These are phyloP conservation scores for Drosophila mayri DNA, from an alignment of 1,140 invertebrate genomes.

Conservation along the genomic window DNA sequence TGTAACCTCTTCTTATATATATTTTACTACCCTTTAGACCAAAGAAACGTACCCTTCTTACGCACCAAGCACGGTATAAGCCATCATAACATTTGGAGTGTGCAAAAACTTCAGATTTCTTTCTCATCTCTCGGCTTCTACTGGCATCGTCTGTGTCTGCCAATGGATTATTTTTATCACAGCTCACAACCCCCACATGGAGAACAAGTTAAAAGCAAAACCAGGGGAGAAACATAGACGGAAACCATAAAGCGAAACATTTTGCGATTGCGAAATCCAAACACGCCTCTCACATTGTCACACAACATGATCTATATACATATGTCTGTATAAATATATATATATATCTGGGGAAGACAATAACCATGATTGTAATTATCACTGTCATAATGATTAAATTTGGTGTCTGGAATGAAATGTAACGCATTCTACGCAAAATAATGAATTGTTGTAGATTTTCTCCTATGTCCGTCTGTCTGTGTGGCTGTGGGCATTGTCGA, in stretches of 20 bases:
- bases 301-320: slow-evolving; percentile 63
- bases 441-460: slow-evolving; percentile 54
- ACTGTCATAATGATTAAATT: slow-evolving; percentile 58
- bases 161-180: slow-evolving; percentile 52
- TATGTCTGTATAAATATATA: neutral
- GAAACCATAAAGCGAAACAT: slow-evolving; percentile 55
- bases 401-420: slow-evolving; percentile 50
- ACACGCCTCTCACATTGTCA: slow-evolving; percentile 78
- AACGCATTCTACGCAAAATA: slow-evolving; percentile 67
- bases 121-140: slow-evolving; percentile 35
- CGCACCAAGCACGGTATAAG: neutral
- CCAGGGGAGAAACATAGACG: slow-evolving; percentile 24
- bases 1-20: neutral
- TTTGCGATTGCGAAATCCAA: slow-evolving; percentile 75
- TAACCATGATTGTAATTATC: slow-evolving; percentile 63
- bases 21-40: neutral
- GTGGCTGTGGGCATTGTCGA: slow-evolving; percentile 47
- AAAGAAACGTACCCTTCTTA: neutral
- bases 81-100: slow-evolving; percentile 46
- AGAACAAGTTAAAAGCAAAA: slow-evolving; percentile 20
- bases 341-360: slow-evolving; percentile 15
- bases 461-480: neutral
- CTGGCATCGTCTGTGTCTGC: slow-evolving; percentile 24
- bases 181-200: slow-evolving; percentile 27
- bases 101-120: slow-evolving; percentile 38